phyloP scores from a whole-genome alignment of 1,140 invertebrate species.

The Hormaphis cornu region DNA sequence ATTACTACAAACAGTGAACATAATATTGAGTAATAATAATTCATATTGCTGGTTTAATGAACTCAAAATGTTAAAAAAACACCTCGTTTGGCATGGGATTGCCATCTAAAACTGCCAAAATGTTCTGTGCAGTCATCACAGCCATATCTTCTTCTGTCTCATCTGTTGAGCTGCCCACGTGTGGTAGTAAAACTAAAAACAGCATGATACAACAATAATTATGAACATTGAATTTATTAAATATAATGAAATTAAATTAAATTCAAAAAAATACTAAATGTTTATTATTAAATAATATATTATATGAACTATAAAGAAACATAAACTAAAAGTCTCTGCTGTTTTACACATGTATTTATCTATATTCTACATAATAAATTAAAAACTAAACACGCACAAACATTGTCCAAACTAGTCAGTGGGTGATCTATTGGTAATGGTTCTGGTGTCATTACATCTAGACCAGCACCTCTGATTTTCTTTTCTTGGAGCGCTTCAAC shows the following conservation, averaged over 20 bases:
- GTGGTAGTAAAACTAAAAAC: slow-evolving; percentile 48
- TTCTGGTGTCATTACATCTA: slow-evolving; percentile 89
- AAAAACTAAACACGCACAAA: slow-evolving; percentile 46
- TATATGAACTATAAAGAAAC: too few relatives aligned
- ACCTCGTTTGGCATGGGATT: slow-evolving; percentile 49
- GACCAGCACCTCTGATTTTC: slow-evolving; percentile 70
- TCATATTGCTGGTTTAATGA: too few relatives aligned
- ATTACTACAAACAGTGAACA: too few relatives aligned
- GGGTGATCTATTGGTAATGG: slow-evolving; percentile 72
- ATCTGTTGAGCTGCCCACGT: slow-evolving; percentile 76
- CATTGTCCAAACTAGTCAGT: slow-evolving; percentile 68
- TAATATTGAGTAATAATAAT: too few relatives aligned
- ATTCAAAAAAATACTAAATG: background rate
- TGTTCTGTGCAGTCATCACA: slow-evolving; percentile 63
- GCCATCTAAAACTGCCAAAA: slow-evolving; percentile 61
- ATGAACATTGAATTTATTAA: background rate
- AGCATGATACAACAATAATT: background rate
- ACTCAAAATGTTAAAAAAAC: background rate
- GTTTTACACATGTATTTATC: too few relatives aligned
- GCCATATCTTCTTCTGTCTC: slow-evolving; percentile 71
- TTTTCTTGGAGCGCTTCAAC: slow-evolving; percentile 61
- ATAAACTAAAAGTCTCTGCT: too few relatives aligned
- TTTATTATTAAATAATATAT: too few relatives aligned
- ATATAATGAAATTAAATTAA: background rate
- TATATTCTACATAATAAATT: too few relatives aligned